Evolutionary conservation across 2,888 invertebrate species (phyloP).

Genomic region (Folsomia manolachei): DNA sequence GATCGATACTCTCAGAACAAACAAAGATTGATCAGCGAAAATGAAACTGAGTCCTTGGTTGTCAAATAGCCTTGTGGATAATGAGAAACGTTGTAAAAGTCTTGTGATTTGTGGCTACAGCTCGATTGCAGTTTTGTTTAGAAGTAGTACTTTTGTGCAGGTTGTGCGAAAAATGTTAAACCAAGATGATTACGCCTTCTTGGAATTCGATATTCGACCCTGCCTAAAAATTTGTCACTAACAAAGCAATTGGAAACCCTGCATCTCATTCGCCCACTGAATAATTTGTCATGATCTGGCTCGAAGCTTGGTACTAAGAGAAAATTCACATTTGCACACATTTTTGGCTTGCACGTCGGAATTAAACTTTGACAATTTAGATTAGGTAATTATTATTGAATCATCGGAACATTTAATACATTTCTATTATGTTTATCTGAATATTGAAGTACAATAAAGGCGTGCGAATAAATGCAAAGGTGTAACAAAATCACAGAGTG

Average conservation of each 20-base stretch:
- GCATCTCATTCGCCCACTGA: not conserved
- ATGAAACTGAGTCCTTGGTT: conserved; percentile 1
- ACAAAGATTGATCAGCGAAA: not conserved
- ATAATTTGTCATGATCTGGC: not conserved
- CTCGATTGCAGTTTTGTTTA: not conserved
- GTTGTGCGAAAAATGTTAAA: no score
- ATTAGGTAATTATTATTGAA: no score
- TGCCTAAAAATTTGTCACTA: not conserved
- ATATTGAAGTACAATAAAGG: not conserved
- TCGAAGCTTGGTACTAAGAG: no score
- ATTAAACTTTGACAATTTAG: no score
- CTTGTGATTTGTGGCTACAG: not conserved
- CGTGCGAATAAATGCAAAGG: not conserved
- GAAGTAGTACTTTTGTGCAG: no score
- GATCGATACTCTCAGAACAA: not conserved
- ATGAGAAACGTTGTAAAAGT: not conserved
- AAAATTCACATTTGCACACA: no score
- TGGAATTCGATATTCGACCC: no score
- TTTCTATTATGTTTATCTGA: not conserved
- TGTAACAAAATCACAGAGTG: not conserved
- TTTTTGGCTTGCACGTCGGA: no score
- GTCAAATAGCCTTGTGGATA: not conserved
- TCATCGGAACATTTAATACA: not conserved
- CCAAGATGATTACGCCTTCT: no score
- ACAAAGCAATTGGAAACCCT: not conserved